phyloP scores from a whole-genome alignment of 2,113 vertebrate genomes.

The Tupaia chinensis region DNA sequence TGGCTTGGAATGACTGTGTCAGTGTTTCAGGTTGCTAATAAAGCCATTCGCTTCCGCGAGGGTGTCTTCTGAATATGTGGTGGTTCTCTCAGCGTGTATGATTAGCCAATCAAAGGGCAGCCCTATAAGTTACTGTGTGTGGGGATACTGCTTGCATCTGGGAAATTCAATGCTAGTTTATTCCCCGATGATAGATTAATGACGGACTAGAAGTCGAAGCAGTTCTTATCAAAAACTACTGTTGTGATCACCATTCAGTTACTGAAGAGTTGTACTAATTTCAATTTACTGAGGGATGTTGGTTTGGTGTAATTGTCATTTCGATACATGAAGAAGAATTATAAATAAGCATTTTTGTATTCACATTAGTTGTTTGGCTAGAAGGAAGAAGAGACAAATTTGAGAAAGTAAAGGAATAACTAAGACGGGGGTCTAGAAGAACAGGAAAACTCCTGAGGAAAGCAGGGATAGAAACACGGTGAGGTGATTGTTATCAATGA shows the following conservation, averaged over 20 bases:
- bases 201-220: constrained; percentile 2
- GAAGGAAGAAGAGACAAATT: constrained; percentile 16
- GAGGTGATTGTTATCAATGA: neutral
- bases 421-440: neutral
- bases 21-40: constrained; percentile 58
- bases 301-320: constrained; percentile 31
- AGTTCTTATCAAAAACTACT: neutral
- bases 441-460: neutral
- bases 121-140: neutral
- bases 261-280: constrained; percentile 43
- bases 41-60: constrained; percentile 10
- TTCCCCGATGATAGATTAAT: constrained; percentile 8
- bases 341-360: constrained; percentile 33
- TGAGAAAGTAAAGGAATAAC: neutral
- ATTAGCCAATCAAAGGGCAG: constrained; percentile 58
- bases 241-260: constrained; percentile 38
- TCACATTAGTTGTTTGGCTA: constrained; percentile 3
- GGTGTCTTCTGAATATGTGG: constrained; percentile 11
- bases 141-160: constrained; percentile 11
- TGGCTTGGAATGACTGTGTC: constrained; percentile 28
- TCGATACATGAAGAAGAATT: constrained; percentile 21
- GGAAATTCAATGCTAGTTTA: constrained; percentile 35
- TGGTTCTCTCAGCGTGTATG: neutral
- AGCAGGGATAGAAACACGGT: neutral
- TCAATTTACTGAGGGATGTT: neutral